These are phyloP conservation scores for Mellivora capensis DNA, from an alignment of 2,113 vertebrate genomes.

Conservation along the genomic window DNA sequence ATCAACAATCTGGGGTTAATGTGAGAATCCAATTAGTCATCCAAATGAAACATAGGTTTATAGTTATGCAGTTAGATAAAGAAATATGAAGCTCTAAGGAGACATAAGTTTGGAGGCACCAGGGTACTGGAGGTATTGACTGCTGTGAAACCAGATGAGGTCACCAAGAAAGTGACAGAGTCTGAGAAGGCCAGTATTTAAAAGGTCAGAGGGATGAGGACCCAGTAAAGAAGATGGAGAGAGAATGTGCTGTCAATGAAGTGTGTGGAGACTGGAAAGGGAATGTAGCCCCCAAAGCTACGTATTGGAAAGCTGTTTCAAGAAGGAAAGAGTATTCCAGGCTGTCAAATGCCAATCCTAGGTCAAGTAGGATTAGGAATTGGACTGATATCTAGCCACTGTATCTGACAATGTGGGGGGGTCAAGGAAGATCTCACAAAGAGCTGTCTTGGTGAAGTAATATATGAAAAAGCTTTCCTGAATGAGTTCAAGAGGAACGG, in stretches of 20 bases:
- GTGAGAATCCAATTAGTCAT: background rate
- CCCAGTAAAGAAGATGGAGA: background rate
- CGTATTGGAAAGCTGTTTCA: background rate
- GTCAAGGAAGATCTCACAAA: background rate
- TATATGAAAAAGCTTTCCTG: background rate
- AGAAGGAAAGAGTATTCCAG: background rate
- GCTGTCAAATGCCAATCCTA: background rate
- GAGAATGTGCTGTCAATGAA: background rate
- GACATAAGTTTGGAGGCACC: background rate
- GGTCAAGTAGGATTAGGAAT: background rate
- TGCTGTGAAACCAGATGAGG: background rate
- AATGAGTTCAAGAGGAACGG: background rate
- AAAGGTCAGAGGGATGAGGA: background rate
- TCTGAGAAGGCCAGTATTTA: background rate
- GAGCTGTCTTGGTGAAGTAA: background rate
- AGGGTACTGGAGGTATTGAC: background rate
- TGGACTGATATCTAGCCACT: background rate
- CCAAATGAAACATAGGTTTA: background rate
- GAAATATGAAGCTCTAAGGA: background rate
- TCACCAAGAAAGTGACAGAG: background rate
- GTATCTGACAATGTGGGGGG: background rate
- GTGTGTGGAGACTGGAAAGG: background rate
- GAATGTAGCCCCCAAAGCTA: background rate
- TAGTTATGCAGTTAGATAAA: background rate
- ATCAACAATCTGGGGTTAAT: background rate